Percentiles rank a stretch among this genome's conserved stretches.
phyloP scores from a whole-genome alignment of 92 coral and sea anemone genomes.

The Pocillopora meandrina region DNA sequence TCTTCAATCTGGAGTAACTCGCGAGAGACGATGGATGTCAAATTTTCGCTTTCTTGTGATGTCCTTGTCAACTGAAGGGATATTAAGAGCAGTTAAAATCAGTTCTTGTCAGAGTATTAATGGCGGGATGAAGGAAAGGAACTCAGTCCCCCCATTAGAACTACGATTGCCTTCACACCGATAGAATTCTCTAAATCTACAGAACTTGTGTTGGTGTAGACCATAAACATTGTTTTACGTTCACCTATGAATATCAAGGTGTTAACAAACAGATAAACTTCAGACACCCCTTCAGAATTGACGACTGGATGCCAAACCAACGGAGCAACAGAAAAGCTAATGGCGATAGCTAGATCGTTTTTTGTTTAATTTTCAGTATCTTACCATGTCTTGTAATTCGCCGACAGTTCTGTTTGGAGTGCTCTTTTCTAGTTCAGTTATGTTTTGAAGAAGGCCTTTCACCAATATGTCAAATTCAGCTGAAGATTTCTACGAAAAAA shows the following conservation, averaged over 20 bases:
- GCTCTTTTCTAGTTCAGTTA: constrained; percentile 58
- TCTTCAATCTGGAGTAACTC: constrained; percentile 55
- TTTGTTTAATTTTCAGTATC: background rate
- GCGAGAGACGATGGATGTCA: constrained; percentile 47
- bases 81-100: too few relatives aligned
- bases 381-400: constrained; percentile 56
- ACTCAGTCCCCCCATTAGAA: too few relatives aligned
- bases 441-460: constrained; percentile 44
- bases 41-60: constrained; percentile 33
- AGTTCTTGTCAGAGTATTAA: too few relatives aligned
- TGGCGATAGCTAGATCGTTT: background rate
- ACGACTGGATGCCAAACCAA: background rate
- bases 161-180: too few relatives aligned
- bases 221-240: too few relatives aligned
- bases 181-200: too few relatives aligned
- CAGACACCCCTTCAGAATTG: too few relatives aligned
- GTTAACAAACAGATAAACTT: too few relatives aligned
- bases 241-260: too few relatives aligned
- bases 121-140: too few relatives aligned
- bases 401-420: constrained; percentile 65
- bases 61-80: constrained; percentile 50
- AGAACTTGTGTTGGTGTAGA: too few relatives aligned
- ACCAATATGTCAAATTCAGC: constrained; percentile 60
- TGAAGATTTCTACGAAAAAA: constrained; percentile 47
- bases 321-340: background rate